phyloP scores from a whole-genome alignment of 2,888 invertebrate genomes.

The Dinocampus coccinellae region DNA sequence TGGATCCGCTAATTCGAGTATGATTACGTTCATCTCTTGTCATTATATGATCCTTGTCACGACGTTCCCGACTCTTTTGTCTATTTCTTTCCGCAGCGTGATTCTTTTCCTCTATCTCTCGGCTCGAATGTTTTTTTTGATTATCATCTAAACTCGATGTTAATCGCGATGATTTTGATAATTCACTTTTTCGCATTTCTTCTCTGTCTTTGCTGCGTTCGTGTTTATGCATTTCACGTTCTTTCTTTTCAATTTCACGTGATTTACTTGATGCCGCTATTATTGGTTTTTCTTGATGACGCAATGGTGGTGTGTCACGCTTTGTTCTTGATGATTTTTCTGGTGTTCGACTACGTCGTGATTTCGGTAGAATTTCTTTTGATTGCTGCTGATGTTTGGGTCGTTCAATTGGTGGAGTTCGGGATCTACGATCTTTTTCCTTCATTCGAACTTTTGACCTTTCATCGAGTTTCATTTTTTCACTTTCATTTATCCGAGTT shows the following conservation, averaged over 20 bases:
- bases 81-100: conserved; percentile 72
- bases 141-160: conserved; percentile 63
- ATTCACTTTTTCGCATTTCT: conserved; percentile 55
- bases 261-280: conserved; percentile 44
- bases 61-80: conserved; percentile 61
- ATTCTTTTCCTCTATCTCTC: conserved; percentile 59
- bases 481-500: conserved; percentile 50
- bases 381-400: conserved; percentile 56
- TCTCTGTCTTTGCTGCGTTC: conserved; percentile 63
- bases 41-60: conserved; percentile 56
- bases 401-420: conserved; percentile 62
- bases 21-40: conserved; percentile 59
- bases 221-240: conserved; percentile 60
- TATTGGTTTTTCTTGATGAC: conserved; percentile 56
- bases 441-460: conserved; percentile 60
- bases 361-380: conserved; percentile 55
- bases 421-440: conserved; percentile 64
- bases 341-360: conserved; percentile 62
- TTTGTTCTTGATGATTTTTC: conserved; percentile 59
- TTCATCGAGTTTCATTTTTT: conserved; percentile 59
- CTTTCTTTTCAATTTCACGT: conserved; percentile 60
- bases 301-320: conserved; percentile 53
- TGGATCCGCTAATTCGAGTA: conserved; percentile 40
- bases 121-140: conserved; percentile 60
- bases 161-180: conserved; percentile 48